Conservation (phyloP, 2,888 invertebrate species). For the Petrolisthes cinctipes region DNA sequence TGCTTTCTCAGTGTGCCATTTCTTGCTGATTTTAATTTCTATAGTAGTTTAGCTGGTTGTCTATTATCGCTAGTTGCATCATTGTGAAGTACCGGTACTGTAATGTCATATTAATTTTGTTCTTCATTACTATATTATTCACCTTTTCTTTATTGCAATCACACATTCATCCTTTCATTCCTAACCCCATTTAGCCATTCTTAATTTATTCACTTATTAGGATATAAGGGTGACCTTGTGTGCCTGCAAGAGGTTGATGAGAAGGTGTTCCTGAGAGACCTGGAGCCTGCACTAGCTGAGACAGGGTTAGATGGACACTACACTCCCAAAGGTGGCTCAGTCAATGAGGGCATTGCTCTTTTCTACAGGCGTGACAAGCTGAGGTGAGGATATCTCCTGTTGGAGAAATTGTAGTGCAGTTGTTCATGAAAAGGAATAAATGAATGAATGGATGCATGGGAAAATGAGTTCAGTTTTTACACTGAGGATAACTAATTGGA, state of each 20-base stretch:
- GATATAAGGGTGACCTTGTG: constrained; percentile 90
- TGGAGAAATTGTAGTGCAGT: no score
- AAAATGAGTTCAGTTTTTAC: no score
- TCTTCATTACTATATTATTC: background rate
- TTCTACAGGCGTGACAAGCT: constrained; percentile 82
- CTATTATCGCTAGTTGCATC: no score
- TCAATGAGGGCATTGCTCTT: constrained; percentile 84
- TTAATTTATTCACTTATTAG: constrained; percentile 70
- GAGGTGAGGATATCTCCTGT: constrained; percentile 21
- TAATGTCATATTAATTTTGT: background rate
- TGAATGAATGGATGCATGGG: no score
- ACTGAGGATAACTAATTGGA: no score
- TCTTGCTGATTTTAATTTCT: no score
- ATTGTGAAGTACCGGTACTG: no score
- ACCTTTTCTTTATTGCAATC: background rate
- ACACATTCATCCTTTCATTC: background rate
- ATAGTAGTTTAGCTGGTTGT: no score
- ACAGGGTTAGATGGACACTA: constrained; percentile 76
- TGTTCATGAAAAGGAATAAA: no score
- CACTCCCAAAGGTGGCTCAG: constrained; percentile 79
- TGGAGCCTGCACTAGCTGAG: constrained; percentile 75
- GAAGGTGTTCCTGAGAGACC: constrained; percentile 71
- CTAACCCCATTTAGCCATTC: background rate
- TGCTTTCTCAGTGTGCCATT: no score
- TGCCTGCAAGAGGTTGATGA: constrained; percentile 93